Percentiles rank a stretch among this genome's conserved stretches.
phyloP scores from a whole-genome alignment of 1,140 invertebrate species.

The Temnothorax curvispinosus region DNA sequence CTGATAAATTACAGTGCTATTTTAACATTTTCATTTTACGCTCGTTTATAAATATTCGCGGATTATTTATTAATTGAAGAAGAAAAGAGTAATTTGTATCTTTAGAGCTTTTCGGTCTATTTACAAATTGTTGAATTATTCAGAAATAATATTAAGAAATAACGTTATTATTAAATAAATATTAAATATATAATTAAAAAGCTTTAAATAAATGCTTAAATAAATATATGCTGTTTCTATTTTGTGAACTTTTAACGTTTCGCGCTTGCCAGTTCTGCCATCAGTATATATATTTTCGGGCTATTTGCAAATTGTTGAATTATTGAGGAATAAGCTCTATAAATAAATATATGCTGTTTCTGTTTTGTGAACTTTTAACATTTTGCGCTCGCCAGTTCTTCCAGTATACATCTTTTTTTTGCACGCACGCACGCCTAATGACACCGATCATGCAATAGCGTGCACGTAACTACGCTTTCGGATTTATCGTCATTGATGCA shows the following conservation, averaged over 20 bases:
- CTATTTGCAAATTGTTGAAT: not conserved
- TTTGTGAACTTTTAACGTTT: not conserved
- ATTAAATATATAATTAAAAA: too few relatives aligned
- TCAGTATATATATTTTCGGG: too few relatives aligned
- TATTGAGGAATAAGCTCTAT: not conserved
- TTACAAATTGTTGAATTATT: too few relatives aligned
- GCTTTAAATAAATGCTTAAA: not conserved
- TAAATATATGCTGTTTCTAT: not conserved
- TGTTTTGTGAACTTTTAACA: not conserved
- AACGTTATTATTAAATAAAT: too few relatives aligned
- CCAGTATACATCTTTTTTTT: not conserved
- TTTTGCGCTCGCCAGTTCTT: not conserved
- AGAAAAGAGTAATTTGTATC: not conserved
- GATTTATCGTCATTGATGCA: slow-evolving; percentile 22
- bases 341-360: not conserved
- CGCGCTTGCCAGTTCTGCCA: not conserved
- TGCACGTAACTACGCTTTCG: slow-evolving; percentile 17
- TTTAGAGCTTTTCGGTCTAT: not conserved
- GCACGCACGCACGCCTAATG: not conserved
- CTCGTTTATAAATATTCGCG: not conserved
- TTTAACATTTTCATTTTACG: not conserved
- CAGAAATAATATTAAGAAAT: too few relatives aligned
- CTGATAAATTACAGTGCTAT: not conserved
- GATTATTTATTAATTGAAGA: not conserved
- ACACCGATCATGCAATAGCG: not conserved